Percentiles rank a stretch among this genome's conserved stretches.
Evolutionary conservation across 2,113 vertebrate species (phyloP).

Genomic region (Phodopus roborovskii): DNA sequence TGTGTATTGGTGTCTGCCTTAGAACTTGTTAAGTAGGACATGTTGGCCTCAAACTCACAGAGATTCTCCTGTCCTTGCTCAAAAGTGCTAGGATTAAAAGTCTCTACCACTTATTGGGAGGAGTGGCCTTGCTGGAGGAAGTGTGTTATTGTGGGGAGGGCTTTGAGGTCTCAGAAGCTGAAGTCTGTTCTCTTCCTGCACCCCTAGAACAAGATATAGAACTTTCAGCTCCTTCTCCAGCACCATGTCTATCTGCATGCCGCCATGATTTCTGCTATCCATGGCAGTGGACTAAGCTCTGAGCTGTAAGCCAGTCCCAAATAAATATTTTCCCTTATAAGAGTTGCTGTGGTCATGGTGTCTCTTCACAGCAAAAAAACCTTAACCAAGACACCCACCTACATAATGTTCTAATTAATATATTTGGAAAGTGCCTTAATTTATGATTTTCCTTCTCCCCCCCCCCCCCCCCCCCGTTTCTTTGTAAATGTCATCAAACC

Average conservation of each 20-base stretch:
- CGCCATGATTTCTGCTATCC: background rate
- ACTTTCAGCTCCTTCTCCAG: background rate
- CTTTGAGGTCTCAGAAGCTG: background rate
- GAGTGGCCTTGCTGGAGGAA: background rate
- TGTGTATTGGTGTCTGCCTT: background rate
- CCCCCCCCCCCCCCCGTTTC: background rate
- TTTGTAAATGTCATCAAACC: background rate
- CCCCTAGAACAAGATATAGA: background rate
- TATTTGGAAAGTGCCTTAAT: background rate
- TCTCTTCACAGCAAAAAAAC: background rate
- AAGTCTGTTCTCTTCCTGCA: background rate
- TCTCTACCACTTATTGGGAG: background rate
- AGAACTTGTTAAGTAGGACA: background rate
- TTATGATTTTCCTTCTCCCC: background rate
- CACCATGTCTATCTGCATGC: background rate
- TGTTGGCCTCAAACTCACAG: background rate
- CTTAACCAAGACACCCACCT: background rate
- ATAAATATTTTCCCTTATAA: background rate
- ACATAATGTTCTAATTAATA: background rate
- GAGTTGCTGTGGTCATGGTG: background rate
- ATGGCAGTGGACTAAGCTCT: background rate
- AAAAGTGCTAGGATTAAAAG: background rate
- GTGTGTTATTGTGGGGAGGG: background rate
- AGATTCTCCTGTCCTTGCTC: background rate
- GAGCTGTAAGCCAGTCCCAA: background rate